These are phyloP conservation scores for Shargacucullia verbasci DNA, from an alignment of 2,888 invertebrate genomes.

Conservation along the genomic window DNA sequence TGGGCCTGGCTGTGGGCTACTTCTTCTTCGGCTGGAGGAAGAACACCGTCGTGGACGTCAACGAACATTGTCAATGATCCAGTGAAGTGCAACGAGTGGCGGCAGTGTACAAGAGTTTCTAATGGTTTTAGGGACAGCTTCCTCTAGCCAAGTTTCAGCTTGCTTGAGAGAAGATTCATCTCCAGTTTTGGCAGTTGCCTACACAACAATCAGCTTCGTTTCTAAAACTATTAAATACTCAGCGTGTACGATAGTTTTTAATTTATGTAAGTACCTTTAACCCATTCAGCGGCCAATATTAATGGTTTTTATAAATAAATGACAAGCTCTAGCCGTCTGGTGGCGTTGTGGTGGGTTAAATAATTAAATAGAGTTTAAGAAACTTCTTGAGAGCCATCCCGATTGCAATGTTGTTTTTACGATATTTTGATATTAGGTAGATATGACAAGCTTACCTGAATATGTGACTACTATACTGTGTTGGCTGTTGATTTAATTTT, in stretches of 20 bases:
- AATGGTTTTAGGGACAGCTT: not conserved
- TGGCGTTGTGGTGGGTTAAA: not conserved
- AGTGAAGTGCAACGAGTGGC: constrained; percentile 12
- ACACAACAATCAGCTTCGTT: no score
- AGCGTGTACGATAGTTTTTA: no score
- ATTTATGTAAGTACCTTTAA: no score
- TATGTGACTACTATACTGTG: constrained; percentile 2
- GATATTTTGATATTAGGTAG: not conserved
- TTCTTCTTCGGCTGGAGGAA: constrained; percentile 98
- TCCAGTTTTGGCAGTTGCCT: not conserved
- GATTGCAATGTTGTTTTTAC: constrained; percentile 1
- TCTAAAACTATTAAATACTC: no score
- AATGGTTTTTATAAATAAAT: no score
- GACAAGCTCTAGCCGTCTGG: no score
- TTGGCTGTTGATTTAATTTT: constrained; percentile 17
- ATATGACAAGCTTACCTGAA: no score
- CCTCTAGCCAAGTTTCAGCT: no score
- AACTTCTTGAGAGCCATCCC: constrained; percentile 2
- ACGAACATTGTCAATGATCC: constrained; percentile 96
- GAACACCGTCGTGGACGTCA: constrained; percentile 95
- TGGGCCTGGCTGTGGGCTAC: constrained; percentile 97
- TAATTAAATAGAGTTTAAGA: not conserved
- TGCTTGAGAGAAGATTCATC: no score
- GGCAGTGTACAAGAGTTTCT: constrained; percentile 5
- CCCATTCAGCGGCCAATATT: no score